Evolutionary conservation across 2,888 invertebrate species (phyloP).

Genomic region (Folsomia candida): DNA sequence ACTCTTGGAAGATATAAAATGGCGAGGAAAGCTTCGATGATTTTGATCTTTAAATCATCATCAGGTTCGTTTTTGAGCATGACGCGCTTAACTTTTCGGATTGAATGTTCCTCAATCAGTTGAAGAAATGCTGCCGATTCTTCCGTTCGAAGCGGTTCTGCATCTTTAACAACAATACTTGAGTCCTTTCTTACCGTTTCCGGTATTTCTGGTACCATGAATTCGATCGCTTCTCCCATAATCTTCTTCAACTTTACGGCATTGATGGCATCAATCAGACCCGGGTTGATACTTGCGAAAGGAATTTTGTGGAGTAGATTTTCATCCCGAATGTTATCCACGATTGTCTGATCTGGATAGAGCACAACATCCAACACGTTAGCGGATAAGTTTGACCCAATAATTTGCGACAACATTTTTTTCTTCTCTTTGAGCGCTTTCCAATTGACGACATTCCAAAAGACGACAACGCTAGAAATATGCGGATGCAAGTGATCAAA

Average conservation of each 20-base stretch:
- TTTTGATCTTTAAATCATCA: no score
- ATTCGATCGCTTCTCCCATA: background rate
- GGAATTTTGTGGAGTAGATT: constrained; percentile 4
- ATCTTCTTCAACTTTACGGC: background rate
- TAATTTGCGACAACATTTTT: background rate
- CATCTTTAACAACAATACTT: no score
- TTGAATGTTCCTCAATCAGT: background rate
- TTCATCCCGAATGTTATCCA: background rate
- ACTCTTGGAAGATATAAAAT: background rate
- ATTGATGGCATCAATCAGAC: background rate
- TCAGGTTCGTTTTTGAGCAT: no score
- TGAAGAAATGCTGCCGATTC: background rate
- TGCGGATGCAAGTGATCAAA: background rate
- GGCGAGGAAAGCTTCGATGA: background rate
- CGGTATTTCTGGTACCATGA: no score
- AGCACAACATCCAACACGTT: background rate
- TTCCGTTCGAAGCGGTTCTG: background rate
- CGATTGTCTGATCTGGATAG: constrained; percentile 1
- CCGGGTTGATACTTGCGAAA: no score
- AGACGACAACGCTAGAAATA: constrained; percentile 6
- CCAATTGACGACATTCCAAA: background rate
- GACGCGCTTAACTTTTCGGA: background rate
- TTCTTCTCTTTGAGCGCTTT: background rate
- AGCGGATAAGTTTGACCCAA: background rate
- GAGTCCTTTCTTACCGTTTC: no score